Conservation (phyloP, 2,797 vertebrate species). For the Lutjanus argentimaculatus region DNA sequence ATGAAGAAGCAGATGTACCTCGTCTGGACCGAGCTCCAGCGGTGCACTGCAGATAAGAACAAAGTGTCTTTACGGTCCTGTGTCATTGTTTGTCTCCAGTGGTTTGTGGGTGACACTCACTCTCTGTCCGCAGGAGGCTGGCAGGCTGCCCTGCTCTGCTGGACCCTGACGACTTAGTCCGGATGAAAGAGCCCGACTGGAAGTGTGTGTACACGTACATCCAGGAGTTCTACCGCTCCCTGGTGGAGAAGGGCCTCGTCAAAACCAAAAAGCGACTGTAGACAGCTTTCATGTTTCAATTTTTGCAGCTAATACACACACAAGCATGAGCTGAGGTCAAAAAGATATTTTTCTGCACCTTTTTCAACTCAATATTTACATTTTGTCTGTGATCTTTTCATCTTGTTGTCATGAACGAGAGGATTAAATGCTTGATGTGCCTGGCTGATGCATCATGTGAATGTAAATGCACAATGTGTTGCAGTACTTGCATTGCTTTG, state of each 20-base stretch:
- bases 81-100: conserved; percentile 45
- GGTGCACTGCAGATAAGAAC: conserved; percentile 18
- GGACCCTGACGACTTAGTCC: conserved; percentile 97
- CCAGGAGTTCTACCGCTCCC: conserved; percentile 99
- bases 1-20: conserved; percentile 29
- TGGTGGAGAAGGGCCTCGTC: conserved; percentile 98
- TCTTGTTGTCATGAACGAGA: neutral
- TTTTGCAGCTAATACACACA: conserved; percentile 4
- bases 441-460: conserved; percentile 10
- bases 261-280: conserved; percentile 94
- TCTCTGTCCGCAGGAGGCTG: conserved; percentile 89
- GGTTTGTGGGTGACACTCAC: conserved; percentile 67
- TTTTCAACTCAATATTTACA: conserved; percentile 40
- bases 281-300: neutral
- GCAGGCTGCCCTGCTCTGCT: conserved; percentile 96
- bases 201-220: conserved; percentile 99
- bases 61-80: conserved; percentile 33
- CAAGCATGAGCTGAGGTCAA: conserved; percentile 9
- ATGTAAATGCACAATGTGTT: conserved; percentile 28
- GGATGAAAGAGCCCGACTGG: conserved; percentile 98
- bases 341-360: conserved; percentile 23
- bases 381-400: conserved; percentile 1
- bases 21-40: conserved; percentile 3
- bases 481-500: conserved; percentile 24
- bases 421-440: conserved; percentile 1